A percentile compares a stretch with the other conserved stretches of the same genome.
Conservation (phyloP, 92 coral and sea anemone genomes). For the Siderastrea radians region DNA sequence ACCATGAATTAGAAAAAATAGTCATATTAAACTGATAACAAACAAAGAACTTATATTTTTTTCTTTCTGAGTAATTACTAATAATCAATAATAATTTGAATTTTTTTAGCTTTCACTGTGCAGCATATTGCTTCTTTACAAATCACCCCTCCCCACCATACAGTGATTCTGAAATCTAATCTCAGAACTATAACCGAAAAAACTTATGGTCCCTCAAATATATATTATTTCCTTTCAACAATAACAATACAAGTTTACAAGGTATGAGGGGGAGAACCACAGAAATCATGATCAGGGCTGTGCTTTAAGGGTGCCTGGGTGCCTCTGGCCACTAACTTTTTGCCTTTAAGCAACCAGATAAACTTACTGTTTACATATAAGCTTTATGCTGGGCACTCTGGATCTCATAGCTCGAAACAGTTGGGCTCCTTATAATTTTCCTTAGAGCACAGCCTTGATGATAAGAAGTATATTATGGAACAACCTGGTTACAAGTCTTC, state of each 20-base stretch:
- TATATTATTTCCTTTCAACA: neutral
- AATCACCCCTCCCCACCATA: too few species aligned
- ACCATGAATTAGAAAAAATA: too few species aligned
- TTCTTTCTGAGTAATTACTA: too few species aligned
- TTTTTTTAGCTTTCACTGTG: too few species aligned
- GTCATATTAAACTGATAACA: too few species aligned
- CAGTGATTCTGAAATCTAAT: too few species aligned
- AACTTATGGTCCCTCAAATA: too few species aligned
- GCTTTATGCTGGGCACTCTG: conserved; percentile 28
- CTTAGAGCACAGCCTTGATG: conserved; percentile 19
- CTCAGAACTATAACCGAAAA: too few species aligned
- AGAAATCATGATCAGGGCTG: conserved; percentile 7
- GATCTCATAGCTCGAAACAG: conserved; percentile 6
- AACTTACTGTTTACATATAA: neutral
- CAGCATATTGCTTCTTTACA: too few species aligned
- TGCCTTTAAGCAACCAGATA: conserved; percentile 20
- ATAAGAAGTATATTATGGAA: neutral
- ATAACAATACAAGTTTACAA: conserved; percentile 1
- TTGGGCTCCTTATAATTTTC: conserved; percentile 26
- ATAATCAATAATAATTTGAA: too few species aligned
- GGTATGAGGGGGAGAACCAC: conserved; percentile 1
- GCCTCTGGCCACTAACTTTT: conserved; percentile 12
- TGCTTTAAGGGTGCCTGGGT: conserved; percentile 11
- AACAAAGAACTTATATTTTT: too few species aligned
- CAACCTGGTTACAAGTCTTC: neutral